These are phyloP conservation scores for Idris sp. DNA, from an alignment of 1,140 invertebrate genomes.

Conservation along the genomic window DNA sequence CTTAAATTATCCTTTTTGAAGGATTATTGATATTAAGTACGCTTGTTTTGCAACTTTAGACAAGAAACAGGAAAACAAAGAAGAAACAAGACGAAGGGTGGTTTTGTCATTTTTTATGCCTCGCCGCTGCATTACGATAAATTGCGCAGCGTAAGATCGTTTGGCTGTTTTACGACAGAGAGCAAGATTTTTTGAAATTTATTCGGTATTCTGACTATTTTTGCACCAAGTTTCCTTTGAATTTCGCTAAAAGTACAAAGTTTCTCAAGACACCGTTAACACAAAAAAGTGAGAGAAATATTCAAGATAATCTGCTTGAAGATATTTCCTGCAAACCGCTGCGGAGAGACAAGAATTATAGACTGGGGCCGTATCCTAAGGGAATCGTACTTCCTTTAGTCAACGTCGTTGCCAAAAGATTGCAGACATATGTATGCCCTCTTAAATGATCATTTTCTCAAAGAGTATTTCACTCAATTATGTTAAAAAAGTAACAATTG, in stretches of 20 bases:
- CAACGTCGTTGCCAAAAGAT: conserved; percentile 54
- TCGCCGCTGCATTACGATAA: conserved; percentile 32
- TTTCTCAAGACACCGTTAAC: conserved; percentile 52
- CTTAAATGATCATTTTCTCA: conserved; percentile 26
- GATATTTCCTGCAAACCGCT: conserved; percentile 60
- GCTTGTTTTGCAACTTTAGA: conserved; percentile 8
- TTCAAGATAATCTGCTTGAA: conserved; percentile 65
- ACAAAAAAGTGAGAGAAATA: conserved; percentile 55
- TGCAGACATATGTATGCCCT: conserved; percentile 29
- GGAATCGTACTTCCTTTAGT: conserved; percentile 48
- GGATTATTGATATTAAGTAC: too few relatives aligned
- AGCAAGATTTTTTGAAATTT: conserved; percentile 57
- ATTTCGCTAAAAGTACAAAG: conserved; percentile 56
- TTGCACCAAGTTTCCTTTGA: conserved; percentile 51
- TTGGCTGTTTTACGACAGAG: conserved; percentile 50
- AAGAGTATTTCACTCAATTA: conserved; percentile 2
- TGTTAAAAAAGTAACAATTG: background rate
- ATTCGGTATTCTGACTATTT: conserved; percentile 52
- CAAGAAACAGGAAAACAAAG: conserved; percentile 1
- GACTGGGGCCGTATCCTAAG: conserved; percentile 39
- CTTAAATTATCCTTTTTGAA: too few relatives aligned
- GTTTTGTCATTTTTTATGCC: conserved; percentile 39
- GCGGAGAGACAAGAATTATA: conserved; percentile 65
- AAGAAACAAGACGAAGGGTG: conserved; percentile 10
- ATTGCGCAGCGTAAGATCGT: conserved; percentile 46